A percentile compares a stretch with the other conserved stretches of the same genome.
These are phyloP conservation scores for Pangasianodon gigas DNA, from an alignment of 2,113 vertebrate species.

Conservation along the genomic window DNA sequence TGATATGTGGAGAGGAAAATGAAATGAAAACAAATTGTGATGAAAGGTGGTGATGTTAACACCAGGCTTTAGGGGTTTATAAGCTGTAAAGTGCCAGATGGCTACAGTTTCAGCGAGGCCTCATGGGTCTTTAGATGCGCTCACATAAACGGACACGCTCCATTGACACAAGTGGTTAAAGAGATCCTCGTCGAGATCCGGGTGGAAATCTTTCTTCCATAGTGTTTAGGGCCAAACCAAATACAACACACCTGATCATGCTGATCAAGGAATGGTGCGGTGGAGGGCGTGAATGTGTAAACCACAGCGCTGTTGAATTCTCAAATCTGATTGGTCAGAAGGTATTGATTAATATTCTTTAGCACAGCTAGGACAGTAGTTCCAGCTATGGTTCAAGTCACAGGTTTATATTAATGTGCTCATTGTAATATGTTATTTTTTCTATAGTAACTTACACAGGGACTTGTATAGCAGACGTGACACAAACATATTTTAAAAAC, in stretches of 20 bases:
- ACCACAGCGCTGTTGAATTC: not conserved
- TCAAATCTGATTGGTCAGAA: not conserved
- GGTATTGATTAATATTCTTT: not conserved
- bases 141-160: not conserved
- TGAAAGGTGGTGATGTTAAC: constrained; percentile 4
- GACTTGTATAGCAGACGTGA: no score
- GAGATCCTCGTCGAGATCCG: not conserved
- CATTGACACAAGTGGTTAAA: not conserved
- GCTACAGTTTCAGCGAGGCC: not conserved
- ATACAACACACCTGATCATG: not conserved
- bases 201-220: not conserved
- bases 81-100: constrained; percentile 21
- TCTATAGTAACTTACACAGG: not conserved
- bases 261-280: not conserved
- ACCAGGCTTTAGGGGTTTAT: constrained; percentile 25
- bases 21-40: constrained; percentile 12
- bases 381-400: no score
- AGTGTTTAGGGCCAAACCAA: not conserved
- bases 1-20: not conserved
- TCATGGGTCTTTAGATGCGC: not conserved
- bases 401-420: not conserved
- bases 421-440: not conserved
- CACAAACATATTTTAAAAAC: no score
- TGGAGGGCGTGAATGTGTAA: not conserved
- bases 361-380: no score